phyloP scores from a whole-genome alignment of 2,797 vertebrate species.

The Ctenochaetus hawaiiensis region DNA sequence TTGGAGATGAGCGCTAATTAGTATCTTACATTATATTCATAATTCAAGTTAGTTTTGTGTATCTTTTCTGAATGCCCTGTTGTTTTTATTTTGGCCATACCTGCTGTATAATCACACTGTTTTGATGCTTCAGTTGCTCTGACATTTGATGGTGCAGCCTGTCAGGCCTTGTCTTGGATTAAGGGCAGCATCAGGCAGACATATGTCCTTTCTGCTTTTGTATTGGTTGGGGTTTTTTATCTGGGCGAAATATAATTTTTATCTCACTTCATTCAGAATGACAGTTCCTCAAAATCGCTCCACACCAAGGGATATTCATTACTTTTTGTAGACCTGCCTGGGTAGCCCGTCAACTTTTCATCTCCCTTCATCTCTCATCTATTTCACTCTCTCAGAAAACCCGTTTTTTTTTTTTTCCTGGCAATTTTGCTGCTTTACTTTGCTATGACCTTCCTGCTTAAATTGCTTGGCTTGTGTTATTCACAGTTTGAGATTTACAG shows the following conservation, averaged over 20 bases:
- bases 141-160: constrained; percentile 80
- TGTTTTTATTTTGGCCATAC: constrained; percentile 53
- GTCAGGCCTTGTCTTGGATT: constrained; percentile 85
- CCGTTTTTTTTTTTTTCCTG: constrained; percentile 60
- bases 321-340: constrained; percentile 86
- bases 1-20: constrained; percentile 13
- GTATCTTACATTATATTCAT: not conserved
- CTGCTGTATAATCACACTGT: constrained; percentile 77
- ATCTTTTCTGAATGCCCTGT: constrained; percentile 12
- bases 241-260: constrained; percentile 87
- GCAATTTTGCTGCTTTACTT: constrained; percentile 84
- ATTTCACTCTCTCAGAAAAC: constrained; percentile 85
- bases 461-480: constrained; percentile 89
- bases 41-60: constrained; percentile 10
- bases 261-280: constrained; percentile 88
- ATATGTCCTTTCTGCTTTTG: constrained; percentile 86
- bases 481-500: constrained; percentile 86
- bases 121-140: constrained; percentile 76
- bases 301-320: constrained; percentile 88
- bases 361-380: constrained; percentile 88
- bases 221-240: constrained; percentile 80
- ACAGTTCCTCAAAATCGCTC: constrained; percentile 87
- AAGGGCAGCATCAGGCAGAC: constrained; percentile 85
- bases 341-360: constrained; percentile 87
- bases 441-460: constrained; percentile 87